Evolutionary conservation across 2,113 vertebrate species (phyloP), one percentile per base, ranked within the genome.

Genomic region (Ceyx margarethae): DNA sequence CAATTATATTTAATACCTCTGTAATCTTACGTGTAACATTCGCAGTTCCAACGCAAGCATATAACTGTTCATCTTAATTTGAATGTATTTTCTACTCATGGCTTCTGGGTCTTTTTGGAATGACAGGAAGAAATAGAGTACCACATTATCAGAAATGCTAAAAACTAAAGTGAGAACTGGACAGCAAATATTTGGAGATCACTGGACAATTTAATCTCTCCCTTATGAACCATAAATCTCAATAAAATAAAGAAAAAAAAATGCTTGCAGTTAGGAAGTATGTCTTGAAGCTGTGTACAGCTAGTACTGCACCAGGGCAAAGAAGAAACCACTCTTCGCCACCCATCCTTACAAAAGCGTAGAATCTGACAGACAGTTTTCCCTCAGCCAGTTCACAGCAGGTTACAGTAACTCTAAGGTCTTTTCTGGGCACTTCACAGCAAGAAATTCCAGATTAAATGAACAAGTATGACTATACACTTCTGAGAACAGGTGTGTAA

Each of bases 231-330:
- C n/a, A 56, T 60, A 66, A 88, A 87, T 26, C 6, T n/a, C 71
- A 29, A 15, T 33, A 68, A 78, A 87, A 51, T 48, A 56, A 64
- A 60, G 75, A 77, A 90, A 89, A 86, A 88, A 88, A 88, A 88
- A 81, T 29, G 45, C 8, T 26, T 25, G 21, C 29, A 26, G 26
- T 87, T 28, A 54, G 73, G 1, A 6, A 84, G 53, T 11, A 31
- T 3, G n/a, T 26, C 35, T 69, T 35, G 33, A 40, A 57, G 80
- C 84, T 53, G 53, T 0, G 0, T 22, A 40, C 18, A 46, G 71
- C 61, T 48, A 42, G 21, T 9, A 10, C 4, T 21, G 61, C 64
- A 74, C 16, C 16, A 60, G 31, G 43, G 29, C 72, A 80, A n/a
- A 88, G 57, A 15, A 72, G 23, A 16, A 75, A 33, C 5, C 16